Percentiles rank a stretch among this genome's conserved stretches.
Conservation (phyloP, 1,140 invertebrate genomes). For the Dinoponera quadriceps region DNA sequence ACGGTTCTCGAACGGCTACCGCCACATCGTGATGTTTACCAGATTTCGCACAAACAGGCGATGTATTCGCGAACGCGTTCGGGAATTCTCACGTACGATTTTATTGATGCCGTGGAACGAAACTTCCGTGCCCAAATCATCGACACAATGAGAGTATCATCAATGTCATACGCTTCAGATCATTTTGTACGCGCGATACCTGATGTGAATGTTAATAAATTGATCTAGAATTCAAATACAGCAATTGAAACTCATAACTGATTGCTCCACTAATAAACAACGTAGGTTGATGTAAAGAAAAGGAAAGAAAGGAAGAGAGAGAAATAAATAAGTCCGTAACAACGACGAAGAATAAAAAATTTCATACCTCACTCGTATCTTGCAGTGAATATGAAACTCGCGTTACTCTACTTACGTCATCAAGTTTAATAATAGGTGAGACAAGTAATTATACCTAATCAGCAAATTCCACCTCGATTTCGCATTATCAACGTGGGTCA, state of each 20-base stretch:
- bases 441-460: conserved; percentile 31
- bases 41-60: not conserved
- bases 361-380: not conserved
- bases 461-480: conserved; percentile 46
- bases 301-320: not conserved
- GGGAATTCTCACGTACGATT: not conserved
- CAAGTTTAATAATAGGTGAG: conserved; percentile 6
- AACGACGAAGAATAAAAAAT: not conserved
- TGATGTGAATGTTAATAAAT: conserved; percentile 1
- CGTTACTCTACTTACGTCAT: not conserved
- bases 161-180: not conserved
- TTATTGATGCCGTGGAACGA: conserved; percentile 22
- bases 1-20: not conserved
- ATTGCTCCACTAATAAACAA: not conserved
- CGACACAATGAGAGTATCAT: not conserved
- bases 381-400: not conserved
- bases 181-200: not conserved
- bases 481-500: not conserved
- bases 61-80: conserved; percentile 31
- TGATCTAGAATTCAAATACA: not conserved
- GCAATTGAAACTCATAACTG: not conserved
- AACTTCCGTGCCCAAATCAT: not conserved
- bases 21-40: not conserved
- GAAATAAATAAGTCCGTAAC: not conserved
- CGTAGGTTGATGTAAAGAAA: not conserved